A percentile compares a stretch with the other conserved stretches of the same genome.
These are phyloP conservation scores for Brachyalestes nurse DNA, from an alignment of 2,797 vertebrate species.

Conservation along the genomic window DNA sequence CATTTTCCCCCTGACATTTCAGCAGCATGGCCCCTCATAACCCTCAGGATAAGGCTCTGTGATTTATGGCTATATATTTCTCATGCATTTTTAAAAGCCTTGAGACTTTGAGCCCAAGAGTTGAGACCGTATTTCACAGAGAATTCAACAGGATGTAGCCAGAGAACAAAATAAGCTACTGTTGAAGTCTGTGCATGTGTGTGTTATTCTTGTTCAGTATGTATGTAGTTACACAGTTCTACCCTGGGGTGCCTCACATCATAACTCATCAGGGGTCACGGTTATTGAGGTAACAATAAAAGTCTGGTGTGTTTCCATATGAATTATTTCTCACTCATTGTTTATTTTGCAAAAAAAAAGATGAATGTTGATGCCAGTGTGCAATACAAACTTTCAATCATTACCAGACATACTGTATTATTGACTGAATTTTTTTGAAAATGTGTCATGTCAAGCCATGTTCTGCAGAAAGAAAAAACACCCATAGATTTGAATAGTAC, in stretches of 20 bases:
- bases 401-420: too few relatives aligned
- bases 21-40: constrained; percentile 42
- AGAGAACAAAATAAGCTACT: constrained; percentile 56
- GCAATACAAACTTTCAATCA: too few relatives aligned
- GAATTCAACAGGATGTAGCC: constrained; percentile 67
- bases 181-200: constrained; percentile 8
- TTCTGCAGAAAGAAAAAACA: not conserved
- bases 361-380: too few relatives aligned
- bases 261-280: too few relatives aligned
- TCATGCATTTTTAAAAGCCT: constrained; percentile 64
- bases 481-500: not conserved
- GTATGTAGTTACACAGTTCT: constrained; percentile 19
- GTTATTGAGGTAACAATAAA: too few relatives aligned
- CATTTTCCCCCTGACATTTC: constrained; percentile 27
- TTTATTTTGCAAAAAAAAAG: too few relatives aligned
- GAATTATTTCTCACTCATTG: too few relatives aligned
- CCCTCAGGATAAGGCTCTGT: constrained; percentile 33
- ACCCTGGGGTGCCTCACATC: not conserved
- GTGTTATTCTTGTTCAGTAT: not conserved
- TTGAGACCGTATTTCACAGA: constrained; percentile 23
- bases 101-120: constrained; percentile 42
- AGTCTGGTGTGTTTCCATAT: too few relatives aligned
- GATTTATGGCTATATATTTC: constrained; percentile 49
- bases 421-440: too few relatives aligned
- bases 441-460: too few relatives aligned